Conservation (phyloP, 2,888 invertebrate species). For the Melinopterus prodromus region DNA sequence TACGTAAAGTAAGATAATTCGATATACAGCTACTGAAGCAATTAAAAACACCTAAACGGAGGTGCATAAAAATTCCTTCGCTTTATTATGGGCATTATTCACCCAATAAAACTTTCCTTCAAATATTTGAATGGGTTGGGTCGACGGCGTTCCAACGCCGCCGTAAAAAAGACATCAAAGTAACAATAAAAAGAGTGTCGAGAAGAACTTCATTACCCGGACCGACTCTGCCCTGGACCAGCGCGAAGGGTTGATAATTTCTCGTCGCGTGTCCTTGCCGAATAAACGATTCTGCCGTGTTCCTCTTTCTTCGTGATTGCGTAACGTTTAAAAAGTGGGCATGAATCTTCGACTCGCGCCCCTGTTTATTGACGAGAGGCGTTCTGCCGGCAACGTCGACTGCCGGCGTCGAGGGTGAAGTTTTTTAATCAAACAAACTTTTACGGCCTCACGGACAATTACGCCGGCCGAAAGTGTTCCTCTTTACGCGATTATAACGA, state of each 20-base stretch:
- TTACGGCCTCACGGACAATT: constrained; percentile 4
- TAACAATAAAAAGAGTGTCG: background rate
- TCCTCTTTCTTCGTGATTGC: background rate
- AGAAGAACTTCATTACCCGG: background rate
- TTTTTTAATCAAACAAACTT: constrained; percentile 4
- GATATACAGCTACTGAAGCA: background rate
- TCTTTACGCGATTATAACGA: constrained; percentile 4
- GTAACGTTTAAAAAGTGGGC: background rate
- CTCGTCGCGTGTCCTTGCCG: background rate
- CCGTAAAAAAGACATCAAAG: background rate
- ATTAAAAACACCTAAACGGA: background rate
- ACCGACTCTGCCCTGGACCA: background rate
- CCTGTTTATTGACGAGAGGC: constrained; percentile 4
- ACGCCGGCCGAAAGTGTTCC: background rate
- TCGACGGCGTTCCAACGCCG: background rate
- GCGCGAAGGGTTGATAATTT: background rate
- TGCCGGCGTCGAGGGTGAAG: background rate
- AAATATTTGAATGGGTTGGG: background rate
- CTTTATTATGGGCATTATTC: background rate
- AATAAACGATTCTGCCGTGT: background rate
- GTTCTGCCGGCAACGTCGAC: background rate
- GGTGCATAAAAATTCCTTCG: background rate
- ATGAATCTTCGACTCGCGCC: background rate
- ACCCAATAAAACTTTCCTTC: background rate
- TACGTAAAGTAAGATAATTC: too few species aligned